Evolutionary conservation across 2,113 vertebrate species (phyloP).

Genomic region (Albula glossodonta): DNA sequence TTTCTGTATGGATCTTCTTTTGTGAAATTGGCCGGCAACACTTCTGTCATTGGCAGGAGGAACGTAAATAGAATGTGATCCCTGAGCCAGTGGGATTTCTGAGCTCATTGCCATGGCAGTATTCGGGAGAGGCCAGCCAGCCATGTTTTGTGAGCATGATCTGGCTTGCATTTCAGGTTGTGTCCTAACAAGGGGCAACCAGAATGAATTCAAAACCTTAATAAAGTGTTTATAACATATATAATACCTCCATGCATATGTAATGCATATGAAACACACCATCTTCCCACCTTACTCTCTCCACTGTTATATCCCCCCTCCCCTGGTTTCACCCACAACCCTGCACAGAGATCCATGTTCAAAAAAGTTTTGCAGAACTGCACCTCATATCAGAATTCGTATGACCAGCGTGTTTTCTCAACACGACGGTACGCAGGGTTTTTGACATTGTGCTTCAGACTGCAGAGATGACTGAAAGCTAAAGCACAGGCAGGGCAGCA

Average conservation of each 20-base stretch:
- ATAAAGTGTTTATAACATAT: no score
- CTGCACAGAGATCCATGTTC: slow-evolving; percentile 63
- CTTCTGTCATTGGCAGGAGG: slow-evolving; percentile 75
- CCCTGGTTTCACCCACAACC: slow-evolving; percentile 47
- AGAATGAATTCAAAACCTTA: no score
- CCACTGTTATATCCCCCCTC: slow-evolving; percentile 28
- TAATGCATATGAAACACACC: not conserved
- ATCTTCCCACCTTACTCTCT: not conserved
- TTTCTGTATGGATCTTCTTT: slow-evolving; percentile 84
- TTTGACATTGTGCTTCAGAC: not conserved
- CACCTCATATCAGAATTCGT: not conserved
- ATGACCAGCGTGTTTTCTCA: not conserved
- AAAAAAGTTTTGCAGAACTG: slow-evolving; percentile 70
- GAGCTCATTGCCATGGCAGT: slow-evolving; percentile 78
- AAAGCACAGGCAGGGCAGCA: not conserved
- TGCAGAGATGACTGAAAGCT: not conserved
- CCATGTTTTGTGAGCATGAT: slow-evolving; percentile 59
- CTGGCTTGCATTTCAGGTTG: slow-evolving; percentile 60
- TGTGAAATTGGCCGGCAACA: slow-evolving; percentile 80
- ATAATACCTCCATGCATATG: not conserved
- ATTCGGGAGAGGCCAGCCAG: slow-evolving; percentile 72
- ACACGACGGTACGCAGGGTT: not conserved
- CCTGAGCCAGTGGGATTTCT: slow-evolving; percentile 77
- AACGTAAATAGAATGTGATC: slow-evolving; percentile 82
- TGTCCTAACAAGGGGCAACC: slow-evolving; percentile 26